Conservation (phyloP, 2,888 invertebrate species). For the Eupithecia centaureata region DNA sequence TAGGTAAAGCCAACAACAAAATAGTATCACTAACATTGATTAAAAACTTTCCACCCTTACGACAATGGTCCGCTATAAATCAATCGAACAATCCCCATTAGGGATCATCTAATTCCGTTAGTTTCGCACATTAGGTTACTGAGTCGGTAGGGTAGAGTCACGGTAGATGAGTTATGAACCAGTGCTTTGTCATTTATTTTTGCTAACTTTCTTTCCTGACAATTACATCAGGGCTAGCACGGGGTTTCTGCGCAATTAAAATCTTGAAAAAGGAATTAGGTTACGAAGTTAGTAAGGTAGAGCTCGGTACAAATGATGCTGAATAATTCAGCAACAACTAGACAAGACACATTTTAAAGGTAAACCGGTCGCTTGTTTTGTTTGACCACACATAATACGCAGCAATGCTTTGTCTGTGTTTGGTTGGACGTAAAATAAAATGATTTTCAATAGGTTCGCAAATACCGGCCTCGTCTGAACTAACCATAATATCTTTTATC, state of each 20-base stretch:
- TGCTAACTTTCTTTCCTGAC: neutral
- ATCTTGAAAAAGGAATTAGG: neutral
- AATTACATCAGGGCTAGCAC: neutral
- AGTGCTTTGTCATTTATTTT: neutral
- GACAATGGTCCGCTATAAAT: constrained; percentile 26
- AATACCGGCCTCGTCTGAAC: neutral
- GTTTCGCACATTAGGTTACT: constrained; percentile 52
- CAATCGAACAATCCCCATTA: constrained; percentile 34
- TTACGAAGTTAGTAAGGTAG: neutral
- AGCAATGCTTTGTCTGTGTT: no score
- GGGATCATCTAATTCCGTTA: constrained; percentile 44
- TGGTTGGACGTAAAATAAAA: no score
- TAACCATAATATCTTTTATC: constrained; percentile 43
- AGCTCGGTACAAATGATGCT: no score
- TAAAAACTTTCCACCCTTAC: neutral
- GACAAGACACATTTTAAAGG: no score
- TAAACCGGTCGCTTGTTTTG: no score
- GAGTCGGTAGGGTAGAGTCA: constrained; percentile 39
- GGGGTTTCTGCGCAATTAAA: neutral
- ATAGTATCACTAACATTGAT: neutral
- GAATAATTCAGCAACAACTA: no score
- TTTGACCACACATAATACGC: neutral
- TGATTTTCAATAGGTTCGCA: constrained; percentile 11
- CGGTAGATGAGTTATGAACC: neutral
- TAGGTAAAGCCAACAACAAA: neutral